phyloP scores from a whole-genome alignment of 2,888 invertebrate genomes.

The Clivina fossor region DNA sequence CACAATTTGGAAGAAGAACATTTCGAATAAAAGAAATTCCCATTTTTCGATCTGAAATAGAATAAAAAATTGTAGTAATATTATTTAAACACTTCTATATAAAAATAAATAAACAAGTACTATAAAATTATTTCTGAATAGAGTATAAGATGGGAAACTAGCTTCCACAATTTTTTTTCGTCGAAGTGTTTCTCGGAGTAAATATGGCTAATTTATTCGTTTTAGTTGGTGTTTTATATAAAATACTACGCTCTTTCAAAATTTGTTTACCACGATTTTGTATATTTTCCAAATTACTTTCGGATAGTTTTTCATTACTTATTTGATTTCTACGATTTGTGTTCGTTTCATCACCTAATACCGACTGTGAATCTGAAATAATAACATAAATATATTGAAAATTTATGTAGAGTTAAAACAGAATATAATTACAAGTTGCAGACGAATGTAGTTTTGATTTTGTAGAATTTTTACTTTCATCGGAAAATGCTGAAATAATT shows the following conservation, averaged over 20 bases:
- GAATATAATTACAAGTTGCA: background rate
- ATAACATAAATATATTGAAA: background rate
- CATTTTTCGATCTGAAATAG: conserved; percentile 35
- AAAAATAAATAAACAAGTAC: background rate
- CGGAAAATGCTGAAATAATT: conserved; percentile 42
- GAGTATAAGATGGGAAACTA: conserved; percentile 2
- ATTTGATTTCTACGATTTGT: background rate
- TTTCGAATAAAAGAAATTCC: conserved; percentile 37
- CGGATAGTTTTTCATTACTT: background rate
- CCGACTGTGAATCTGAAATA: background rate
- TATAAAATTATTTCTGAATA: conserved; percentile 9
- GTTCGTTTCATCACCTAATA: conserved; percentile 9
- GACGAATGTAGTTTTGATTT: background rate
- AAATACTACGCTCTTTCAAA: conserved; percentile 48
- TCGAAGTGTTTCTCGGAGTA: conserved; percentile 4
- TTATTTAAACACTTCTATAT: too few species aligned
- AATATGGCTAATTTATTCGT: conserved; percentile 9
- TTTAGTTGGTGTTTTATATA: conserved; percentile 44
- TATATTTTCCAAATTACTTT: conserved; percentile 42
- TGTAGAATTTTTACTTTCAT: conserved; percentile 33
- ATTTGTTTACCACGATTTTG: conserved; percentile 46
- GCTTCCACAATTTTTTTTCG: conserved; percentile 10
- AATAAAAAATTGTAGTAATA: background rate
- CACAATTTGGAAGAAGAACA: conserved; percentile 12
- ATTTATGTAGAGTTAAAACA: background rate